Conservation (phyloP, 2,797 vertebrate genomes). For the Sylvilagus floridanus region DNA sequence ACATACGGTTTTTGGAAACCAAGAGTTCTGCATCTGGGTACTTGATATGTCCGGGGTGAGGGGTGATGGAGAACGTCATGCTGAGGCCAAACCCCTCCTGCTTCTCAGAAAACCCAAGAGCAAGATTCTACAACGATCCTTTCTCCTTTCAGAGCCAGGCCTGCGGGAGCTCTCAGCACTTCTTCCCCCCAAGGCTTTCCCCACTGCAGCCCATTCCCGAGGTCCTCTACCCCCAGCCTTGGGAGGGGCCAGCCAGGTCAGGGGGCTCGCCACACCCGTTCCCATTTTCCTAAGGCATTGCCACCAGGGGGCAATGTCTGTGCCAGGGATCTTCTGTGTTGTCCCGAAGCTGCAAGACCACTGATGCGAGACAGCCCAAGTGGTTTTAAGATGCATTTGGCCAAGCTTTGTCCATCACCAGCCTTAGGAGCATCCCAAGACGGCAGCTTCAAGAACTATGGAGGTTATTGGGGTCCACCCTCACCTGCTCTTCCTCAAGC, state of each 20-base stretch:
- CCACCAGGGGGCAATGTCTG: neutral
- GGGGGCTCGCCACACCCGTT: neutral
- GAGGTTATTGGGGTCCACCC: too few species aligned
- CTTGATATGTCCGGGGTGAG: neutral
- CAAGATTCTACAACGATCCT: neutral
- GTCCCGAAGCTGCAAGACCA: neutral
- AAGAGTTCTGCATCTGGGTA: constrained; percentile 20
- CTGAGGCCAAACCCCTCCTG: neutral
- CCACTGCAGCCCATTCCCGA: too few species aligned
- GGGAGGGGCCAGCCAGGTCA: neutral
- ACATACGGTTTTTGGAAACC: neutral
- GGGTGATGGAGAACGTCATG: neutral
- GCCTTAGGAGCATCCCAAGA: neutral
- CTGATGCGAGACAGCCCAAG: neutral
- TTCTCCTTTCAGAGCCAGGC: constrained; percentile 48
- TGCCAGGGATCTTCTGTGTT: neutral
- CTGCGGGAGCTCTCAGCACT: neutral
- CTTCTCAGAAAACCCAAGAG: neutral
- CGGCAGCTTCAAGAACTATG: neutral
- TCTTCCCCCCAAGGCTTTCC: neutral
- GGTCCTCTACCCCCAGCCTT: neutral
- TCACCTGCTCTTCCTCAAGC: neutral
- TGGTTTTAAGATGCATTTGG: neutral
- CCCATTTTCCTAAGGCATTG: neutral
- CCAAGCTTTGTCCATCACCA: neutral